Conservation (phyloP, 2,888 invertebrate species). For the Anodontia alba region DNA sequence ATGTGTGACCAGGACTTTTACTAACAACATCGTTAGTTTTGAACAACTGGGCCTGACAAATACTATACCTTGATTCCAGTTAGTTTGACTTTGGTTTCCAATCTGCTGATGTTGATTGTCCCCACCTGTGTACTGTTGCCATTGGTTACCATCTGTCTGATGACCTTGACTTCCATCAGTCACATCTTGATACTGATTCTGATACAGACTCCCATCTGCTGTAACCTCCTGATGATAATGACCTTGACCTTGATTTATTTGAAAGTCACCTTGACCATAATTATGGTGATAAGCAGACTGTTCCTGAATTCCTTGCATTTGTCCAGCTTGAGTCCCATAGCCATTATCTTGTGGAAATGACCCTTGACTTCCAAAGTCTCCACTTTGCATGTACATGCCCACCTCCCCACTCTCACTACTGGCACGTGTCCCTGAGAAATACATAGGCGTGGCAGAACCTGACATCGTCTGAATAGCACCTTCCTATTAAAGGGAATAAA, state of each 20-base stretch:
- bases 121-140: conserved; percentile 2
- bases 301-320: conserved; percentile 43
- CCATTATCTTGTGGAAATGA: conserved; percentile 33
- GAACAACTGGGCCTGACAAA: too few species aligned
- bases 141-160: background rate
- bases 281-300: conserved; percentile 9
- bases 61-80: conserved; percentile 7
- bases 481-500: conserved; percentile 73
- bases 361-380: conserved; percentile 22
- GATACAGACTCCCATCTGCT: background rate
- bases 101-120: conserved; percentile 9
- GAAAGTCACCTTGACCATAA: conserved; percentile 34
- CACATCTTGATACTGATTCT: background rate
- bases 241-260: background rate
- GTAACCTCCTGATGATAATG: conserved; percentile 24
- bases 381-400: conserved; percentile 61
- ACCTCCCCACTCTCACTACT: conserved; percentile 82
- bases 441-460: conserved; percentile 77
- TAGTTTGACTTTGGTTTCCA: background rate
- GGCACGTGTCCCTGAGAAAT: conserved; percentile 69
- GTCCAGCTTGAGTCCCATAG: background rate
- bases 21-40: too few species aligned
- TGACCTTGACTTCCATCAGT: background rate
- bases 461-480: conserved; percentile 79
- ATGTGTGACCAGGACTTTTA: too few species aligned